A percentile compares a stretch with the other conserved stretches of the same genome.
Evolutionary conservation across 2,888 invertebrate species (phyloP).

Genomic region (Nasonia oneida): DNA sequence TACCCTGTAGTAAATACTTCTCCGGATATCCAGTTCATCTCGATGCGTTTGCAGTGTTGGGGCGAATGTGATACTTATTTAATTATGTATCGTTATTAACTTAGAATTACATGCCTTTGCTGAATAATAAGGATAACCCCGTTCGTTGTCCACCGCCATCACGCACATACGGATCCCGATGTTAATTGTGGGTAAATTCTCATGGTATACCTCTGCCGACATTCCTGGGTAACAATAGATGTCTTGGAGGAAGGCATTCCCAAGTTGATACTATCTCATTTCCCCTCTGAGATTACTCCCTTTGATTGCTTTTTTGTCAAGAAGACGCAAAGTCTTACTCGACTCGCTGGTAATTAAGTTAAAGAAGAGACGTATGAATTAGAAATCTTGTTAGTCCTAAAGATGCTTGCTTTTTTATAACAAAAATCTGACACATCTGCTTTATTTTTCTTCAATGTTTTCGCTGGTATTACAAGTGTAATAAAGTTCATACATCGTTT

Average conservation of each 20-base stretch:
- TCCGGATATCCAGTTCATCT: slow-evolving; percentile 15
- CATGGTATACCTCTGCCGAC: slow-evolving; percentile 72
- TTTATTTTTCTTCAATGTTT: slow-evolving; percentile 31
- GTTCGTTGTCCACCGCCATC: slow-evolving; percentile 71
- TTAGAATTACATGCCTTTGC: slow-evolving; percentile 45
- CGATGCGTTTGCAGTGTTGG: not conserved
- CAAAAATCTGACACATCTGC: slow-evolving; percentile 44
- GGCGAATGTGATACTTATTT: slow-evolving; percentile 35
- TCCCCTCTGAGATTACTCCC: slow-evolving; percentile 70
- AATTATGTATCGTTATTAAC: slow-evolving; percentile 57
- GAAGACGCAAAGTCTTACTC: slow-evolving; percentile 38
- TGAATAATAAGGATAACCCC: slow-evolving; percentile 74
- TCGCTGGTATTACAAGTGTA: no score
- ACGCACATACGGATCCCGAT: slow-evolving; percentile 67
- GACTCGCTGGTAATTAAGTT: slow-evolving; percentile 56
- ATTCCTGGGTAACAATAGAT: slow-evolving; percentile 74
- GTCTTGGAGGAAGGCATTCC: slow-evolving; percentile 73
- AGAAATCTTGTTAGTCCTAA: slow-evolving; percentile 45
- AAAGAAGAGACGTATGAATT: slow-evolving; percentile 49
- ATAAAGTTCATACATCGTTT: slow-evolving; percentile 30
- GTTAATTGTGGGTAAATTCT: slow-evolving; percentile 79
- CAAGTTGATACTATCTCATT: slow-evolving; percentile 73
- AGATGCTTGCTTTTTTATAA: slow-evolving; percentile 41
- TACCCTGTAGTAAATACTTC: not conserved
- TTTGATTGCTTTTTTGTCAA: slow-evolving; percentile 58